Conservation (phyloP, 2,888 invertebrate genomes). For the Acrobasis consociella region DNA sequence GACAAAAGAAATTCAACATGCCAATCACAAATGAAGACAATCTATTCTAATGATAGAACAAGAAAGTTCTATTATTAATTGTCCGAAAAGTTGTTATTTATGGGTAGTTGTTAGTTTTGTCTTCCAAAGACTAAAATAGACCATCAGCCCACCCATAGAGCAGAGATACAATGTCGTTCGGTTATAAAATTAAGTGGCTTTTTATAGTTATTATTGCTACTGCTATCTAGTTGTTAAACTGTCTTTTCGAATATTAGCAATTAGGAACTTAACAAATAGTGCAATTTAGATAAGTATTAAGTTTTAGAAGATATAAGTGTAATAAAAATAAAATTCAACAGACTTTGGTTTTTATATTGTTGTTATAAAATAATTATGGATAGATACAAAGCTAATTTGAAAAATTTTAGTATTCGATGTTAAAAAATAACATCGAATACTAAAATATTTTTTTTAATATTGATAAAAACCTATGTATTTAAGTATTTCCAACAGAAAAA, state of each 20-base stretch:
- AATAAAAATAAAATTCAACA: too few species aligned
- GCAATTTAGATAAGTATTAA: conserved; percentile 1
- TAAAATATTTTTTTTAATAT: too few species aligned
- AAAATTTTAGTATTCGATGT: too few species aligned
- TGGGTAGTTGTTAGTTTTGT: conserved; percentile 65
- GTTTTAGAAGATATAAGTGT: background rate
- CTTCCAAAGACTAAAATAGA: conserved; percentile 64
- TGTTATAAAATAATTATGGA: too few species aligned
- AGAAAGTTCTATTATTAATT: conserved; percentile 73
- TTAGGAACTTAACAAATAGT: conserved; percentile 13
- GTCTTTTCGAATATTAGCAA: conserved; percentile 23
- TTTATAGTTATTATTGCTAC: conserved; percentile 56
- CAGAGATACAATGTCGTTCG: conserved; percentile 50
- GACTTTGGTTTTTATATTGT: too few species aligned
- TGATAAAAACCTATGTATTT: too few species aligned
- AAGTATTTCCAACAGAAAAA: too few species aligned
- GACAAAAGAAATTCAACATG: background rate
- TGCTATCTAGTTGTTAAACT: conserved; percentile 45
- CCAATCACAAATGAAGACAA: conserved; percentile 48
- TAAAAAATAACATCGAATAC: too few species aligned
- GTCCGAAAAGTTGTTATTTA: conserved; percentile 77
- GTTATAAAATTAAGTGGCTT: conserved; percentile 63
- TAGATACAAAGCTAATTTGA: too few species aligned
- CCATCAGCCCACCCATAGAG: conserved; percentile 70
- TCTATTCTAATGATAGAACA: conserved; percentile 57